Conservation (phyloP, 1,140 invertebrate species). For the roundworm (Caenorhabditis elegans) region DNA sequence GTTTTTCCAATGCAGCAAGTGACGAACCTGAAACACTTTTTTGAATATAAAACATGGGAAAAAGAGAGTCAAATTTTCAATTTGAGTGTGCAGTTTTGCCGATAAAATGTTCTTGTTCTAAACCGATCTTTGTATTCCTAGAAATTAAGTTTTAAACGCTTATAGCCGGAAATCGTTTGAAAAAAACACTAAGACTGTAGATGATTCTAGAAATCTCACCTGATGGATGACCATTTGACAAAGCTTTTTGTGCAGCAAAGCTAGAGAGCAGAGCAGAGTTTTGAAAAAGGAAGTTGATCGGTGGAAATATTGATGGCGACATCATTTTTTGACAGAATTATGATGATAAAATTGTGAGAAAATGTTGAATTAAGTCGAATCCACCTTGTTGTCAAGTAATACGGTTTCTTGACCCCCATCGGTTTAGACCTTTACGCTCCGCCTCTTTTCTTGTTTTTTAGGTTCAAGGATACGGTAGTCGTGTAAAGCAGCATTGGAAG, state of each 20-base stretch:
- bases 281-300: background rate
- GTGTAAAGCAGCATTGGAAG: background rate
- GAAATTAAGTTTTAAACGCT: too few relatives aligned
- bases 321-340: background rate
- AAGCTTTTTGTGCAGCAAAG: background rate
- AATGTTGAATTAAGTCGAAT: background rate
- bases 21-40: background rate
- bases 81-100: too few relatives aligned
- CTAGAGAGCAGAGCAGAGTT: background rate
- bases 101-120: too few relatives aligned
- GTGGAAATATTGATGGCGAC: background rate
- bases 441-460: background rate
- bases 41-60: background rate
- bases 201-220: background rate
- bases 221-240: background rate
- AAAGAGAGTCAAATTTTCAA: too few relatives aligned
- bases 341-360: background rate
- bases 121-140: too few relatives aligned
- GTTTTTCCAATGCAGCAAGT: conserved; percentile 17
- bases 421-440: background rate
- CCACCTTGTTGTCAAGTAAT: background rate
- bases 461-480: background rate
- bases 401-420: too few relatives aligned
- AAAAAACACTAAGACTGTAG: too few relatives aligned
- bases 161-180: too few relatives aligned